Evolutionary conservation across 2,797 vertebrate genomes (phyloP).

Genomic region (Sylvilagus floridanus): DNA sequence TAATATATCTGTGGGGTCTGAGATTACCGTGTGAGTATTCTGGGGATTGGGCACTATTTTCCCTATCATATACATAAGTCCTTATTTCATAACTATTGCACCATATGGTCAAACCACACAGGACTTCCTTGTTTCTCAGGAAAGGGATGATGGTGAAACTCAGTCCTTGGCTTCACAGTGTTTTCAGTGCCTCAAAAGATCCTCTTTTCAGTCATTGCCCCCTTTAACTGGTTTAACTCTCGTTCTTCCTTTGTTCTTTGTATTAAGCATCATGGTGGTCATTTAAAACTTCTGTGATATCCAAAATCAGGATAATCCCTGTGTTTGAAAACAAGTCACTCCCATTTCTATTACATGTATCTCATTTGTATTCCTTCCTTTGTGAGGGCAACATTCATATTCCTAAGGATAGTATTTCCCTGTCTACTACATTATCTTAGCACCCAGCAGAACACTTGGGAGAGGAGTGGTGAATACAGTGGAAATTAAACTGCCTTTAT

Average conservation of each 20-base stretch:
- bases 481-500: neutral
- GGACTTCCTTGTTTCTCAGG: neutral
- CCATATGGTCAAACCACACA: rapidly evolving
- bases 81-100: neutral
- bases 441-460: neutral
- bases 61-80: neutral
- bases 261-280: no score
- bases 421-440: no score
- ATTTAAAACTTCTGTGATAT: neutral
- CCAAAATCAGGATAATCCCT: neutral
- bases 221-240: neutral
- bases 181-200: neutral
- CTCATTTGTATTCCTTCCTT: neutral
- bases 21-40: neutral
- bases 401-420: no score
- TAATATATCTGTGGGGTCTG: neutral
- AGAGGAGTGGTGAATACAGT: neutral
- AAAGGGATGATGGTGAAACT: rapidly evolving
- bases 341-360: no score
- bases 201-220: neutral
- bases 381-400: neutral
- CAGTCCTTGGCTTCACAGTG: neutral
- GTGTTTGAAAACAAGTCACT: neutral
- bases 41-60: rapidly evolving
- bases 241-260: neutral